Conservation (phyloP, 2,888 invertebrate genomes). For the Tineola bisselliella region DNA sequence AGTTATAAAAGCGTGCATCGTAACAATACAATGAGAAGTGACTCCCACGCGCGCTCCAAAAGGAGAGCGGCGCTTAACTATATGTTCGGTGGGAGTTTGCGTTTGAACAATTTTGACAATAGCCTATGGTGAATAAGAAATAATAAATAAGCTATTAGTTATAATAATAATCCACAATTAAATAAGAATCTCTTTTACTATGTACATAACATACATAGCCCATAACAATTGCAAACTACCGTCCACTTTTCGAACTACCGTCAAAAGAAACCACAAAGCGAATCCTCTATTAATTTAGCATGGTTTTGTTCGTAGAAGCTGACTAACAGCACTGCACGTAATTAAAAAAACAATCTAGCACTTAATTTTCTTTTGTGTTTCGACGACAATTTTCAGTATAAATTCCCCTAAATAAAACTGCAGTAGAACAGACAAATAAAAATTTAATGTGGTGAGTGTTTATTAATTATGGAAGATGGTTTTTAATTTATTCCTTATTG, state of each 20-base stretch:
- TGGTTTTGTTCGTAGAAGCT: slow-evolving; percentile 45
- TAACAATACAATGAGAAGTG: slow-evolving; percentile 51
- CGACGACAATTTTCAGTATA: slow-evolving; percentile 48
- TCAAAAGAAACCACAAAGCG: neutral
- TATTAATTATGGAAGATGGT: slow-evolving; percentile 53
- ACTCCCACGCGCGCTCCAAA: slow-evolving; percentile 43
- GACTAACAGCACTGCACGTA: slow-evolving; percentile 65
- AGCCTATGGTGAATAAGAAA: slow-evolving; percentile 55
- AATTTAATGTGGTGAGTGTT: slow-evolving; percentile 56
- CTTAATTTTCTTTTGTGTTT: slow-evolving; percentile 51
- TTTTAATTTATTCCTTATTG: too few species aligned
- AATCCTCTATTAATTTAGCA: slow-evolving; percentile 35
- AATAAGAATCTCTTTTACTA: slow-evolving; percentile 37
- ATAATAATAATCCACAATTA: neutral
- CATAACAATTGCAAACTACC: too few species aligned
- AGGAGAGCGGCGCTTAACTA: slow-evolving; percentile 46
- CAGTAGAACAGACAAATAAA: slow-evolving; percentile 55
- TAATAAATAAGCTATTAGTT: neutral
- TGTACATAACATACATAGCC: slow-evolving; percentile 50
- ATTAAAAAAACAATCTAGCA: slow-evolving; percentile 39
- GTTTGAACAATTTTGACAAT: slow-evolving; percentile 58
- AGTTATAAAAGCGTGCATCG: slow-evolving; percentile 60
- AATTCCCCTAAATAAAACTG: slow-evolving; percentile 30
- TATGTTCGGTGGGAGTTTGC: slow-evolving; percentile 63
- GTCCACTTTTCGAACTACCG: neutral